A percentile compares a stretch with the other conserved stretches of the same genome.
phyloP scores from a whole-genome alignment of 2,888 invertebrate genomes.

The Hymenopus coronatus region DNA sequence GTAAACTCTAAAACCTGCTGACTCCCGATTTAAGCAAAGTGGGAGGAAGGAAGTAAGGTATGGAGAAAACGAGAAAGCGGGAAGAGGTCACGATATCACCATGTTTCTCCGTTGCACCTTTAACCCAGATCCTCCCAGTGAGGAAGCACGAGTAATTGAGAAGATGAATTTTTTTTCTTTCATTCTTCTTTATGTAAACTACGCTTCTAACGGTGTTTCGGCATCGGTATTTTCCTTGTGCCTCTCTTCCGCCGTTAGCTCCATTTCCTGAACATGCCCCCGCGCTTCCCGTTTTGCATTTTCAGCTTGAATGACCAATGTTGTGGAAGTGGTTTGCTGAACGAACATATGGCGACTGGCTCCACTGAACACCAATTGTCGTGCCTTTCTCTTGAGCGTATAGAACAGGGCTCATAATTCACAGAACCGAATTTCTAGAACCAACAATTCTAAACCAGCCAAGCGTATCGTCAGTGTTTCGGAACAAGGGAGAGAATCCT shows the following conservation, averaged over 20 bases:
- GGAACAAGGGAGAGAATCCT: background rate
- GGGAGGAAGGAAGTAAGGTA: background rate
- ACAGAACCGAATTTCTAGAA: background rate
- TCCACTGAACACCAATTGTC: background rate
- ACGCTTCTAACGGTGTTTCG: background rate
- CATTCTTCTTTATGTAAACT: background rate
- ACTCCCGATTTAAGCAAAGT: background rate
- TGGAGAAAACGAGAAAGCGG: background rate
- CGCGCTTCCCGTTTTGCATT: background rate
- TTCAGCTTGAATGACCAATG: background rate
- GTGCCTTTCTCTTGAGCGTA: background rate
- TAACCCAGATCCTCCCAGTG: background rate
- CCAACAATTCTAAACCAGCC: background rate
- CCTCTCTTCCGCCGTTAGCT: background rate
- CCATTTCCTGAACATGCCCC: too few relatives aligned
- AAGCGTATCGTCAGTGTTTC: background rate
- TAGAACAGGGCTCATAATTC: background rate
- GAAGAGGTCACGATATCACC: background rate
- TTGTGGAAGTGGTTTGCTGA: background rate
- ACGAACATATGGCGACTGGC: background rate
- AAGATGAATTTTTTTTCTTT: background rate
- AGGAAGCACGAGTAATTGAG: background rate
- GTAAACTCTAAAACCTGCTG: background rate
- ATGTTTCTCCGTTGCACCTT: background rate
- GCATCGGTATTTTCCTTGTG: background rate